Evolutionary conservation across 92 coral and sea anemone species (phyloP), one percentile per base, ranked within the genome.

Genomic region (Porites rus): DNA sequence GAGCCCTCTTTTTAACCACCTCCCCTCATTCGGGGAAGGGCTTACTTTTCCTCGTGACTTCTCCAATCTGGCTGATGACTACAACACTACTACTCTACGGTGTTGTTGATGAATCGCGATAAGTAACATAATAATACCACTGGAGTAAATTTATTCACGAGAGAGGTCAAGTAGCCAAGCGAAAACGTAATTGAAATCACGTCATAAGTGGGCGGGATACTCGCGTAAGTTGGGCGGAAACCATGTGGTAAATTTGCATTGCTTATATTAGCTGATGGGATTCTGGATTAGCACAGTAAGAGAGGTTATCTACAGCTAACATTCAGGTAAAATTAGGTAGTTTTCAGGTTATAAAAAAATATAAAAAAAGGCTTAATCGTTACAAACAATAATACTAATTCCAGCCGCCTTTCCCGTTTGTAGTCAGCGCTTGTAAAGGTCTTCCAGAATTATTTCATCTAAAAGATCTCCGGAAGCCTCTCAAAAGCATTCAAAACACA

Each of bases 1-100:
- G 2, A 91, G 82, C n/a, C 93, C 93, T 64, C 93, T 91, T 66
- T 91, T 75, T 20, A 91, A 76, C 93, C 93, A 91, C 86, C 43
- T 81, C 70, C 93, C 93, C 75, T 69, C 73, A 9, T 22, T 61
- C 46, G 87, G 80, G 87, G 79, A 74, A 83, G 87, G 87, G 80
- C 74, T 18, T 3, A 83, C 87, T 58, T 74, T 83, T 8, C 53
- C 65, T n/a, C 90, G 90, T 62, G 82, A 56, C 65, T 88, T 77
- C 59, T 90, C 90, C 83, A 86, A 75, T 58, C 68, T 81, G 78
- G 72, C 90, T 16, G 87, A 10, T 1, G 58, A 51, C n/a, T 83
- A 9, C 25, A 75, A 46, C 63, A n/a, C 74, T 24, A 74, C 22
- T 10, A 74, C 14, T 17, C 52, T 22, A 0, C 10, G 14, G 7